Evolutionary conservation across 2,113 vertebrate genomes (phyloP).

Genomic region (Morone saxatilis): DNA sequence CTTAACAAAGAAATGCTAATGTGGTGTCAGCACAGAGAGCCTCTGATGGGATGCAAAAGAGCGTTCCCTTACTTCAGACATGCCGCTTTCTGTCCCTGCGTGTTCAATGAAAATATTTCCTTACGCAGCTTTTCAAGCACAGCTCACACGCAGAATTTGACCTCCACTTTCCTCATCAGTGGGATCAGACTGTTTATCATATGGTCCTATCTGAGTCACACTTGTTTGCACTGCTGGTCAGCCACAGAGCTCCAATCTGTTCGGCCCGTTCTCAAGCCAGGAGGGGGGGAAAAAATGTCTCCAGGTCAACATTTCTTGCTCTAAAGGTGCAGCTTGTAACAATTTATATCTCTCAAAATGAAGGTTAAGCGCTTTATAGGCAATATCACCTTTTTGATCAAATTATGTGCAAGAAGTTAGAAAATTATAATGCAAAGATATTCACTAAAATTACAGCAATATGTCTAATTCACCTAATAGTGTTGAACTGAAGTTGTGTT

Average conservation of each 20-base stretch:
- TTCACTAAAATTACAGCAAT: too few relatives aligned
- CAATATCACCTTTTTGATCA: too few relatives aligned
- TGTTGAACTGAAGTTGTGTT: not conserved
- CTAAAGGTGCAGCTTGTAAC: not conserved
- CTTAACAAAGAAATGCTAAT: not conserved
- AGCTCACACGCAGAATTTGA: conserved; percentile 14
- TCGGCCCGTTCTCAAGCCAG: conserved; percentile 7
- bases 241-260: conserved; percentile 55
- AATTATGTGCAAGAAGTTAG: not conserved
- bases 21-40: conserved; percentile 22
- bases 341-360: not conserved
- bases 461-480: not conserved
- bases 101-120: conserved; percentile 26
- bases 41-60: conserved; percentile 40
- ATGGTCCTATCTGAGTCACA: conserved; percentile 52
- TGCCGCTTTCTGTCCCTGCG: conserved; percentile 19
- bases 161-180: conserved; percentile 49
- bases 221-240: conserved; percentile 52
- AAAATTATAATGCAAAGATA: not conserved
- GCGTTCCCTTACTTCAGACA: conserved; percentile 37
- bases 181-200: conserved; percentile 49
- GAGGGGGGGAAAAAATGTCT: conserved; percentile 15
- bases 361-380: too few relatives aligned
- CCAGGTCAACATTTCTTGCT: conserved; percentile 4
- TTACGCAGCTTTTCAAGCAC: conserved; percentile 21